These are phyloP conservation scores for Thaleichthys pacificus DNA, from an alignment of 2,797 vertebrate genomes.

Conservation along the genomic window DNA sequence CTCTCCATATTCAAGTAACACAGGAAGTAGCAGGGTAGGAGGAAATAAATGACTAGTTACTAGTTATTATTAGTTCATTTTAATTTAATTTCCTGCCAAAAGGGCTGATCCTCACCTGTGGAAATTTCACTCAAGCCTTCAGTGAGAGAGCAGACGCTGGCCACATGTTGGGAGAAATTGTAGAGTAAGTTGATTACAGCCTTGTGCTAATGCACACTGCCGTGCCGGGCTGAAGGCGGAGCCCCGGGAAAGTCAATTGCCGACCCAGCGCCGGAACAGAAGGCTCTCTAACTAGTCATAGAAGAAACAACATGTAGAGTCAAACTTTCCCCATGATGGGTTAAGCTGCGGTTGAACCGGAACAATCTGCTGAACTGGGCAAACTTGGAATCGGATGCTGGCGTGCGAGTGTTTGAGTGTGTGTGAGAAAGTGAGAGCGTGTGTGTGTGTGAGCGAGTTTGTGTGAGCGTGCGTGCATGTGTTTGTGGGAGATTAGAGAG, in stretches of 20 bases:
- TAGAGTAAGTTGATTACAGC: slow-evolving; percentile 65
- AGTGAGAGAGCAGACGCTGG: slow-evolving; percentile 28
- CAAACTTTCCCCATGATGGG: no score
- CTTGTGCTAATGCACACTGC: slow-evolving; percentile 55
- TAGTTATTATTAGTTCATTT: no score
- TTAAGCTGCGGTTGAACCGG: no score
- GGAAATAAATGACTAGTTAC: no score
- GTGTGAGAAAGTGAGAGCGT: no score
- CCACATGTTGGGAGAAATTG: slow-evolving; percentile 52
- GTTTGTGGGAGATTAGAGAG: slow-evolving; percentile 47
- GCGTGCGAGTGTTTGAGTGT: no score
- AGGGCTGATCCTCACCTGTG: slow-evolving; percentile 15
- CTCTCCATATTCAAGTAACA: not conserved
- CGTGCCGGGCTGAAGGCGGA: slow-evolving; percentile 52
- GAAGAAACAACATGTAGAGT: no score
- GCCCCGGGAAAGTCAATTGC: slow-evolving; percentile 50
- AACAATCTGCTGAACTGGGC: no score
- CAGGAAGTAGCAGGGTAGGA: no score
- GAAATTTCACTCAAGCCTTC: slow-evolving; percentile 25
- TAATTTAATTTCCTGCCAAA: slow-evolving; percentile 3
- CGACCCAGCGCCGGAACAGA: not conserved
- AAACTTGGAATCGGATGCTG: no score
- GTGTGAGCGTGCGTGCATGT: slow-evolving; percentile 13
- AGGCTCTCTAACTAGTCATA: not conserved
- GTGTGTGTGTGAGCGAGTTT: slow-evolving; percentile 21